phyloP scores from a whole-genome alignment of 2,113 vertebrate species.

The Machaerirhynchus nigripectus region DNA sequence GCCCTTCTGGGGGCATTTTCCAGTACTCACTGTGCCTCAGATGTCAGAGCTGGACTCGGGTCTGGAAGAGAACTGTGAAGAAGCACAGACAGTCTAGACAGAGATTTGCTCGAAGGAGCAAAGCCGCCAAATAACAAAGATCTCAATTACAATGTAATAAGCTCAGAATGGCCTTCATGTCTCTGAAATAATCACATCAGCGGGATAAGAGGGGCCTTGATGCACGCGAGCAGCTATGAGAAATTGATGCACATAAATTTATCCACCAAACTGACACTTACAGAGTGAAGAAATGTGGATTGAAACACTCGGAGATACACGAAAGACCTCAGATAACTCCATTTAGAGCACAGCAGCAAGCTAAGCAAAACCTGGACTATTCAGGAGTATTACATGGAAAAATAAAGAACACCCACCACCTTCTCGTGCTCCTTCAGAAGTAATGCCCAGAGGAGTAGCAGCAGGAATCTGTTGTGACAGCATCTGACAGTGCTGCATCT shows the following conservation, averaged over 20 bases:
- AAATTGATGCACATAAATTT: neutral
- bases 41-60: neutral
- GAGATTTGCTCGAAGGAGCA: neutral
- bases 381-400: neutral
- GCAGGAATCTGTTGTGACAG: slow-evolving; percentile 36
- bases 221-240: neutral
- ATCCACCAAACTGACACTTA: neutral
- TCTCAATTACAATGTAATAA: slow-evolving; percentile 7
- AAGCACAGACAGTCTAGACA: neutral
- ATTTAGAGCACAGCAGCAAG: neutral
- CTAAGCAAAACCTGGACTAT: neutral
- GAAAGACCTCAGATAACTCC: neutral
- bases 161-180: neutral
- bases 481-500: neutral
- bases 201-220: neutral
- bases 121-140: neutral
- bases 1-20: neutral
- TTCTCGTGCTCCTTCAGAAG: neutral
- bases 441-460: neutral
- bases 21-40: neutral
- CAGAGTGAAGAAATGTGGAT: neutral
- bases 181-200: slow-evolving; percentile 26
- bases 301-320: neutral
- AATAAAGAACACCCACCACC: slow-evolving; percentile 24
- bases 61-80: neutral